Base-by-base conservation (phyloP, 2,888 invertebrate genomes). In the Sepiola atlantica region DNA sequence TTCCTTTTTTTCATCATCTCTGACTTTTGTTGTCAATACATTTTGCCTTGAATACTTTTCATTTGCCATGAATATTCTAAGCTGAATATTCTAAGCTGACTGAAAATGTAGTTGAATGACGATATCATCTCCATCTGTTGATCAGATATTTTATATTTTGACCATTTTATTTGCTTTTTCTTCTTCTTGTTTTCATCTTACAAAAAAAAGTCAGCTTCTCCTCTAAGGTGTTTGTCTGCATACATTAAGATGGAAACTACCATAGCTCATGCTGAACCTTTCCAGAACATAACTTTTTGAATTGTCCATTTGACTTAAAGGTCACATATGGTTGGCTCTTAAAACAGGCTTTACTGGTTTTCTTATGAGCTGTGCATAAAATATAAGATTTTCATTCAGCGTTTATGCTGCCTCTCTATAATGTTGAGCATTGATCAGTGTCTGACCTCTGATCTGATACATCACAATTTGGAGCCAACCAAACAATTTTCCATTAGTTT, bases 261-360 rank as follows among this genome's bases (percentile, higher is more conserved):
- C 77, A 77, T n/a, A 77, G 77, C n/a, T 77, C n/a, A 77, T 77
- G n/a, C n/a, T 77, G 77, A 77, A 77, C 77, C 77, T 77, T n/a
- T 77, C 77, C 77, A n/a, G 77, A 77, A 77, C 77, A 77, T 77
- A 77, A 77, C 77, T n/a, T 77, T 21, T 77, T n/a, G 77, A 77
- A 77, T 77, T 77, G 77, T 77, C 77, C 77, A 77, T 77, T 77
- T 77, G 77, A 77, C 77, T n/a, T 77, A 77, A 77, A 77, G 77
- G 77, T 77, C 77, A 77, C 77, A 77, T 77, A 77, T 77, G 77
- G 77, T 32, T 77, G 16, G 77, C 77, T 77, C 77, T 77, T 77
- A 77, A 77, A 77, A 77, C 32, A 77, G 77, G 77, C 77, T 77
- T 77, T 77, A 77, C 77, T 77, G n/a, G 77, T n/a, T 77, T 77